A percentile compares a stretch with the other conserved stretches of the same genome.
Evolutionary conservation across 2,888 invertebrate genomes (phyloP).

Genomic region (Drosophila nr. fundita): DNA sequence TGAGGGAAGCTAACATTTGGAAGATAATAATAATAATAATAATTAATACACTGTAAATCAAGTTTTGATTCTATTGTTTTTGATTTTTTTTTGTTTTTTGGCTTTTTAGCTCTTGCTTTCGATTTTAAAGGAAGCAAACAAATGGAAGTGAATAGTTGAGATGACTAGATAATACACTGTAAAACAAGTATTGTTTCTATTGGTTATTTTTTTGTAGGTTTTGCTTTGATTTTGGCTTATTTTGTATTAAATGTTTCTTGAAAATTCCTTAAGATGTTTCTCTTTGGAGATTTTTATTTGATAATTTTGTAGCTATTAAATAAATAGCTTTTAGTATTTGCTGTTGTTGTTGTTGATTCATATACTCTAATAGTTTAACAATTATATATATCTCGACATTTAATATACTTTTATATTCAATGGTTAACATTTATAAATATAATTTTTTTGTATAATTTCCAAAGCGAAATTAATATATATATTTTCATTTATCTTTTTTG

Average conservation of each 20-base stretch:
- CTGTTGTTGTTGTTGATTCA: slow-evolving; percentile 4
- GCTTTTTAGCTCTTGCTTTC: neutral
- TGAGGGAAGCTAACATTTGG: slow-evolving; percentile 37
- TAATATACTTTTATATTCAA: slow-evolving; percentile 41
- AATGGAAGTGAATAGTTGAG: slow-evolving; percentile 4
- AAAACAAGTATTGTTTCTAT: slow-evolving; percentile 15
- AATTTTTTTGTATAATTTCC: slow-evolving; percentile 19
- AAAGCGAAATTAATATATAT: slow-evolving; percentile 22
- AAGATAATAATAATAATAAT: slow-evolving; percentile 8
- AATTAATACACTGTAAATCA: slow-evolving; percentile 15
- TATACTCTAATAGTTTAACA: slow-evolving; percentile 40
- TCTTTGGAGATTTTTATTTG: slow-evolving; percentile 32
- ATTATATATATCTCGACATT: slow-evolving; percentile 37
- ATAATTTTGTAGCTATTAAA: slow-evolving; percentile 27
- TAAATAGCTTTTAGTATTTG: slow-evolving; percentile 29
- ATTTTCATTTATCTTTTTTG: slow-evolving; percentile 35
- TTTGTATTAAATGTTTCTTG: slow-evolving; percentile 20
- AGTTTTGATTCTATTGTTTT: slow-evolving; percentile 7
- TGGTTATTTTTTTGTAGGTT: neutral
- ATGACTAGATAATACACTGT: slow-evolving; percentile 35
- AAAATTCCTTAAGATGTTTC: slow-evolving; percentile 7
- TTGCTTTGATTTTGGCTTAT: slow-evolving; percentile 3
- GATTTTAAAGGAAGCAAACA: neutral
- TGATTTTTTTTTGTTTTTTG: neutral
- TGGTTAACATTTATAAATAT: slow-evolving; percentile 10